Conservation (phyloP, 2,113 vertebrate genomes). For the Pithys albifrons region DNA sequence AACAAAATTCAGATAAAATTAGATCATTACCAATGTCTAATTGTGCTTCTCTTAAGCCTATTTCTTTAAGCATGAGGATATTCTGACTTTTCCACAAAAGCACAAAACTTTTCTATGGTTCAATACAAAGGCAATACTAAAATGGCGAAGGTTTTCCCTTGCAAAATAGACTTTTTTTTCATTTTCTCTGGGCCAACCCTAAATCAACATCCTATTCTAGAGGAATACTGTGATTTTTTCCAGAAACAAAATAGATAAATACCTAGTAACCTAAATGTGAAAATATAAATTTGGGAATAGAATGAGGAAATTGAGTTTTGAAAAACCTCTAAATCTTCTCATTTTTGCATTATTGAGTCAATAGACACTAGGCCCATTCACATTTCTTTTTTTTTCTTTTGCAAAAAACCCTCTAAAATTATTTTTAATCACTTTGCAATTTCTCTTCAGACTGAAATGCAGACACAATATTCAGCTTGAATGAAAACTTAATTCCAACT, state of each 20-base stretch:
- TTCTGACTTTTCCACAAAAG: background rate
- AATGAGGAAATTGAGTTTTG: background rate
- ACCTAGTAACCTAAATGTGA: rapidly evolving
- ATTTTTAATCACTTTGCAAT: background rate
- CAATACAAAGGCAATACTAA: background rate
- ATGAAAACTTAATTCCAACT: background rate
- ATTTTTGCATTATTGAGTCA: background rate
- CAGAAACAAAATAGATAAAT: background rate
- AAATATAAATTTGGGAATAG: background rate
- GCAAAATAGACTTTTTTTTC: background rate
- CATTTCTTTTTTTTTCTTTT: background rate
- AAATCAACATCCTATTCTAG: background rate
- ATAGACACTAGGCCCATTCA: background rate
- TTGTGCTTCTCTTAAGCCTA: background rate
- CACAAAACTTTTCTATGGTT: background rate
- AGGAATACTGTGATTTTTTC: rapidly evolving
- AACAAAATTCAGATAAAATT: background rate
- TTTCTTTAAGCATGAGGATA: background rate
- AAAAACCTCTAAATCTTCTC: background rate
- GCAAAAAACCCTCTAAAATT: background rate
- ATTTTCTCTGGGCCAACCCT: background rate
- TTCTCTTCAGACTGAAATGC: background rate
- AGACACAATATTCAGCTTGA: background rate
- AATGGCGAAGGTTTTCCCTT: background rate
- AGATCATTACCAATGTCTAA: background rate